Evolutionary conservation across 1,140 invertebrate genomes (phyloP).

Genomic region (Drosophila suzukii): DNA sequence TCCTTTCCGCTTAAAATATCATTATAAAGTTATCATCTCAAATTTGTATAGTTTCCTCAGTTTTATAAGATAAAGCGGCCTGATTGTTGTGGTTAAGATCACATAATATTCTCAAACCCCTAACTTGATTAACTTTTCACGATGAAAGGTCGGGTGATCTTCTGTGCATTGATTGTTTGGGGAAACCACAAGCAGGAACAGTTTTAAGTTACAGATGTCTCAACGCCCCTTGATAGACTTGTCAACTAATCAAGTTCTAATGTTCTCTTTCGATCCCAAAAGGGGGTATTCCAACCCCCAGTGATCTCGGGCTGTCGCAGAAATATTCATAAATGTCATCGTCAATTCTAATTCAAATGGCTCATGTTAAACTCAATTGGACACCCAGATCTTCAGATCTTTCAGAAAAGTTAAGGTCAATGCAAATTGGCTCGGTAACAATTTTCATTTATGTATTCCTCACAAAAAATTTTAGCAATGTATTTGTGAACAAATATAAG

Average conservation of each 20-base stretch:
- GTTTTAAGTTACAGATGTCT: constrained; percentile 42
- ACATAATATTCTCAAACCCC: constrained; percentile 18
- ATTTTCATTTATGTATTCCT: constrained; percentile 28
- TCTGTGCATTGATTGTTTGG: constrained; percentile 16
- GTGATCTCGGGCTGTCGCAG: constrained; percentile 47
- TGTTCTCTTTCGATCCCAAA: constrained; percentile 5
- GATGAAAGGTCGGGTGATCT: constrained; percentile 44
- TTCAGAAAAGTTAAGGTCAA: constrained; percentile 66
- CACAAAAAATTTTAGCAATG: background rate
- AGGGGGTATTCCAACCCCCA: constrained; percentile 30
- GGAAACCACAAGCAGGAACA: constrained; percentile 64
- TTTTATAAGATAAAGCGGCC: constrained; percentile 40
- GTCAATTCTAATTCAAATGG: constrained; percentile 64
- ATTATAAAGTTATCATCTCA: background rate
- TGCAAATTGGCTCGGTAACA: constrained; percentile 63
- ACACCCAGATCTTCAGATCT: constrained; percentile 46
- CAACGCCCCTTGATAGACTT: constrained; percentile 32
- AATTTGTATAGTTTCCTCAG: constrained; percentile 3
- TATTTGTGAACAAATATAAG: constrained; percentile 3
- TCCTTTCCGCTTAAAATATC: background rate
- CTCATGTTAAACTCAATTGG: constrained; percentile 62
- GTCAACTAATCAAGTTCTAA: constrained; percentile 43
- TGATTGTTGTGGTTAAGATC: constrained; percentile 54
- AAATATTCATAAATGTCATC: constrained; percentile 78
- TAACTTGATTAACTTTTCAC: constrained; percentile 62